A percentile compares a stretch with the other conserved stretches of the same genome.
phyloP scores from a whole-genome alignment of 2,113 vertebrate species.

The Apistogramma diplotaenia region DNA sequence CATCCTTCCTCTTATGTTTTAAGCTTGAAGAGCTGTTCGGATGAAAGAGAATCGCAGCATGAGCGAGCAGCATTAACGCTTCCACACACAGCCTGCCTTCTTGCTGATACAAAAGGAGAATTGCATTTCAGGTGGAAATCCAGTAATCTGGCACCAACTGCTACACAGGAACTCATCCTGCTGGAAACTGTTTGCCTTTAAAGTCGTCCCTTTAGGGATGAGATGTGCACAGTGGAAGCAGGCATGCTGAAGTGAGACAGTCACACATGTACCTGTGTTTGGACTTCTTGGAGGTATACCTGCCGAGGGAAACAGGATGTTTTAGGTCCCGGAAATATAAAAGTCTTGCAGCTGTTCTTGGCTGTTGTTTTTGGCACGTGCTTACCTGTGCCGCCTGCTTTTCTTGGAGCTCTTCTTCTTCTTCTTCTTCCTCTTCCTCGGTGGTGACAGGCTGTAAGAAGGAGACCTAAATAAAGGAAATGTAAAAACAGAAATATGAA shows the following conservation, averaged over 20 bases:
- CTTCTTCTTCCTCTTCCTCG: conserved; percentile 95
- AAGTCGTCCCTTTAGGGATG: neutral
- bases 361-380: neutral
- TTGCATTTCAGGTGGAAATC: conserved; percentile 13
- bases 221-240: neutral
- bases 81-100: neutral
- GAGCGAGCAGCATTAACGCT: conserved; percentile 17
- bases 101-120: neutral
- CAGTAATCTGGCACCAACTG: neutral
- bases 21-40: conserved; percentile 83
- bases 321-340: neutral
- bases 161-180: neutral
- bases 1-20: conserved; percentile 89
- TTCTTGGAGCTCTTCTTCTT: conserved; percentile 97
- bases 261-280: conserved; percentile 85
- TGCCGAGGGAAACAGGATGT: conserved; percentile 51
- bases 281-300: conserved; percentile 90
- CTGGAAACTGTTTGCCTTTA: neutral
- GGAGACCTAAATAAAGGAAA: conserved; percentile 79
- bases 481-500: neutral
- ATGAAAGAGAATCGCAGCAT: conserved; percentile 65
- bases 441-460: conserved; percentile 87
- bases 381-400: conserved; percentile 88
- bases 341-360: neutral
- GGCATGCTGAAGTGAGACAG: neutral